A percentile compares a stretch with the other conserved stretches of the same genome.
Conservation (phyloP, 2,113 vertebrate genomes). For the Spilogale gracilis region DNA sequence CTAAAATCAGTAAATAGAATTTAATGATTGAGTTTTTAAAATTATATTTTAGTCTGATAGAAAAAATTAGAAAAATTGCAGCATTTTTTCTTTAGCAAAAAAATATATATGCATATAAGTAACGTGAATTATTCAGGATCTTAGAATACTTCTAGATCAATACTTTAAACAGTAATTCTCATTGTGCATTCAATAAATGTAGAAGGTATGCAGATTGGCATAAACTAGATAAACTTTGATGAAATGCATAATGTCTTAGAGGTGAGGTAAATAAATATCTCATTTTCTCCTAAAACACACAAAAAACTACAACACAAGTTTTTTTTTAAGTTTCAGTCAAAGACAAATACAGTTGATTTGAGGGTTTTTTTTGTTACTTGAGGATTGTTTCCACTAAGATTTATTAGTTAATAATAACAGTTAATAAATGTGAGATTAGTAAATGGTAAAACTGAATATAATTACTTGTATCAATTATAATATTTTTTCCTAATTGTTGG, state of each 20-base stretch:
- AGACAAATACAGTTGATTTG: not conserved
- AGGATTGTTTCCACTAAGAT: not conserved
- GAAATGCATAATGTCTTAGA: not conserved
- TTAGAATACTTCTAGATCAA: not conserved
- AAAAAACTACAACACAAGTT: not conserved
- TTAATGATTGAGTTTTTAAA: not conserved
- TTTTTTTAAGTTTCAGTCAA: not conserved
- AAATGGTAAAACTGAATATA: not conserved
- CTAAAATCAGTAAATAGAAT: conserved; percentile 5
- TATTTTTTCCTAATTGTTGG: not conserved
- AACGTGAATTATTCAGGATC: not conserved
- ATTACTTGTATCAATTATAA: not conserved
- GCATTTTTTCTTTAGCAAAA: not conserved
- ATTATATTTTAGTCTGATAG: conserved; percentile 26
- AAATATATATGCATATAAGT: not conserved
- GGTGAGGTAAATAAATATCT: not conserved
- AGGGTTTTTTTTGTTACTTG: not conserved
- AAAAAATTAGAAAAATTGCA: conserved; percentile 15
- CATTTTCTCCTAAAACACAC: conserved; percentile 18
- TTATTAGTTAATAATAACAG: not conserved
- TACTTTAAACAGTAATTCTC: not conserved
- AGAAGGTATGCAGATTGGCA: not conserved
- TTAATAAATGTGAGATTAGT: not conserved
- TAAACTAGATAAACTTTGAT: not conserved
- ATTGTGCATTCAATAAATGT: not conserved